phyloP scores from a whole-genome alignment of 2,113 vertebrate species.

The Aptenodytes patagonicus region DNA sequence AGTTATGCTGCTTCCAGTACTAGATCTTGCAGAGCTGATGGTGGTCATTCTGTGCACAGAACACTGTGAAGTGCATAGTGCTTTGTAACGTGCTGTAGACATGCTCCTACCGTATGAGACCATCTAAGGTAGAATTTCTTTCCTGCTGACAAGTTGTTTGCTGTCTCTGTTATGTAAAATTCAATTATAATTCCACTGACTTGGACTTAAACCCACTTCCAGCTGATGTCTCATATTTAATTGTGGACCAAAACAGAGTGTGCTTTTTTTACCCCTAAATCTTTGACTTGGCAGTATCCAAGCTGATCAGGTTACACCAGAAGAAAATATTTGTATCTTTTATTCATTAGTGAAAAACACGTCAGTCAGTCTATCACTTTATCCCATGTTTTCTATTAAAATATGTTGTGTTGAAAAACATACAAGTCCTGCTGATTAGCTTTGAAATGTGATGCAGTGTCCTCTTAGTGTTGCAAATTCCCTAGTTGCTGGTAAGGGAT shows the following conservation, averaged over 20 bases:
- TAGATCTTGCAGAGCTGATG: not conserved
- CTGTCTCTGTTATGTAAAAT: not conserved
- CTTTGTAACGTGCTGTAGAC: not conserved
- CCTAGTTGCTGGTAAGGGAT: not conserved
- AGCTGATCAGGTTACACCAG: not conserved
- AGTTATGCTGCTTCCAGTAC: not conserved
- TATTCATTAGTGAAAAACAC: not conserved
- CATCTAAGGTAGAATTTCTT: not conserved
- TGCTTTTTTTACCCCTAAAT: not conserved
- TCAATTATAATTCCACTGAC: not conserved
- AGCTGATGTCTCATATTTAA: not conserved
- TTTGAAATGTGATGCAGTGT: not conserved
- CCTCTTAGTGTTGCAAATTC: not conserved
- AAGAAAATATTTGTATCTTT: not conserved
- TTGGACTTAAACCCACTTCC: not conserved
- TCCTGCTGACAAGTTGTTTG: not conserved
- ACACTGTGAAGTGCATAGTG: not conserved
- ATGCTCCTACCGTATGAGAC: not conserved
- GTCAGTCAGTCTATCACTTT: not conserved
- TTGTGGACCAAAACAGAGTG: not conserved
- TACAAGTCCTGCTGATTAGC: not conserved
- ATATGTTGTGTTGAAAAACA: not conserved
- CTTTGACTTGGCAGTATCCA: not conserved
- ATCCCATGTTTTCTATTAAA: not conserved
- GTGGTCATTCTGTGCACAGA: not conserved